A percentile compares a stretch with the other conserved stretches of the same genome.
phyloP scores from a whole-genome alignment of 2,888 invertebrate genomes.

The Scaptomyza caliginosa region DNA sequence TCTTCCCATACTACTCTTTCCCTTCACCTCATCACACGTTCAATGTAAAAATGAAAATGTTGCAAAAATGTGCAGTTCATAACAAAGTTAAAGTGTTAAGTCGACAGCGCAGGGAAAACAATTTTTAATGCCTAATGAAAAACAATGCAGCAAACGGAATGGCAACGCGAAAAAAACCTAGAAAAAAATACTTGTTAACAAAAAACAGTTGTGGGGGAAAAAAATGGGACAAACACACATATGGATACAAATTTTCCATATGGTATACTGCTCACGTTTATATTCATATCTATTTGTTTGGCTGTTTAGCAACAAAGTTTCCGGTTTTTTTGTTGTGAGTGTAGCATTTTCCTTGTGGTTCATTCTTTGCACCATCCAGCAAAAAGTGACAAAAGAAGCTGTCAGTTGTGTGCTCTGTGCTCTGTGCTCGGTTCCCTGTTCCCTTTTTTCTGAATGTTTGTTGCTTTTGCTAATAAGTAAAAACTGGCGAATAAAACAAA shows the following conservation, averaged over 20 bases:
- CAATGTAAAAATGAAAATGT: conserved; percentile 36
- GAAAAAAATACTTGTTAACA: conserved; percentile 15
- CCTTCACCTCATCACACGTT: neutral
- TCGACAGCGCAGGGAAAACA: conserved; percentile 67
- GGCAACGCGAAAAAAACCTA: conserved; percentile 6
- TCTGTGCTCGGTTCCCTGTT: neutral
- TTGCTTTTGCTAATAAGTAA: conserved; percentile 44
- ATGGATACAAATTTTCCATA: conserved; percentile 1
- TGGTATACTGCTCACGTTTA: conserved; percentile 20
- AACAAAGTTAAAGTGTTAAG: conserved; percentile 61
- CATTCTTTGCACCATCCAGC: conserved; percentile 37
- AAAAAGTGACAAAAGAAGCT: conserved; percentile 70
- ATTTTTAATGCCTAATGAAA: conserved; percentile 72
- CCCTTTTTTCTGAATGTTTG: neutral
- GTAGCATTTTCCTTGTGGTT: conserved; percentile 51
- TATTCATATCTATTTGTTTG: conserved; percentile 70
- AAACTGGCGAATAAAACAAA: conserved; percentile 28
- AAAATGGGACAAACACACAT: conserved; percentile 24
- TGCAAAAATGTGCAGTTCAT: conserved; percentile 39
- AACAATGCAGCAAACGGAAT: conserved; percentile 54
- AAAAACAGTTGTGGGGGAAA: conserved; percentile 22
- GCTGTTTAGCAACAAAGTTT: conserved; percentile 69
- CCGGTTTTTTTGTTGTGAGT: conserved; percentile 38
- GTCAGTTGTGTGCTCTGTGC: conserved; percentile 56
- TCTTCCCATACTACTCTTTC: neutral